phyloP scores from a whole-genome alignment of 2,888 invertebrate genomes.

The Stegophylla sp. region DNA sequence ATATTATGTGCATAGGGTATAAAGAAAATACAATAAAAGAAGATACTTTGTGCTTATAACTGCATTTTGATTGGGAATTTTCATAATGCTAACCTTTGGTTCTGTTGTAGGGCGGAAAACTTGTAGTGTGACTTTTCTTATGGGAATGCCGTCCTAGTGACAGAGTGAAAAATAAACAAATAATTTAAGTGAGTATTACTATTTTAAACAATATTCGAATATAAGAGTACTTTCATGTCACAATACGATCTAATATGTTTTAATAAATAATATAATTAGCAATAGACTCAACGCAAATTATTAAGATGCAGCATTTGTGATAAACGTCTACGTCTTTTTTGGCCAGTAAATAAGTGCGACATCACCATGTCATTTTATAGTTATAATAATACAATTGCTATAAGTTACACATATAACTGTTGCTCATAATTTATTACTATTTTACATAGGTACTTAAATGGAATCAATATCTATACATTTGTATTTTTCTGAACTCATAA shows the following conservation, averaged over 20 bases:
- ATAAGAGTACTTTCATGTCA: neutral
- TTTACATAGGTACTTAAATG: no score
- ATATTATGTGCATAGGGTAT: slow-evolving; percentile 20
- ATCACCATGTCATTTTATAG: no score
- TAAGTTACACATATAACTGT: no score
- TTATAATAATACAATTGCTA: no score
- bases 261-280: neutral
- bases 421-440: no score
- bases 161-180: slow-evolving; percentile 47
- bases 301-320: neutral
- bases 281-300: neutral
- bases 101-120: slow-evolving; percentile 56
- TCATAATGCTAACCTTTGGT: slow-evolving; percentile 56
- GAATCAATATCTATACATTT: no score
- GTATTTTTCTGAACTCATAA: no score
- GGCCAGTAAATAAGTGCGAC: no score
- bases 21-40: slow-evolving; percentile 47
- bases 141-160: slow-evolving; percentile 58
- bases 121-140: slow-evolving; percentile 56
- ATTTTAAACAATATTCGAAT: slow-evolving; percentile 22
- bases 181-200: slow-evolving; percentile 22
- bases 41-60: slow-evolving; percentile 53
- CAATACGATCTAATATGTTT: neutral
- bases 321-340: no score
- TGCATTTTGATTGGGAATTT: slow-evolving; percentile 48